Percentiles rank a stretch among this genome's conserved stretches.
Evolutionary conservation across 1,140 invertebrate genomes (phyloP).

Genomic region (Medauroidea extradentata): DNA sequence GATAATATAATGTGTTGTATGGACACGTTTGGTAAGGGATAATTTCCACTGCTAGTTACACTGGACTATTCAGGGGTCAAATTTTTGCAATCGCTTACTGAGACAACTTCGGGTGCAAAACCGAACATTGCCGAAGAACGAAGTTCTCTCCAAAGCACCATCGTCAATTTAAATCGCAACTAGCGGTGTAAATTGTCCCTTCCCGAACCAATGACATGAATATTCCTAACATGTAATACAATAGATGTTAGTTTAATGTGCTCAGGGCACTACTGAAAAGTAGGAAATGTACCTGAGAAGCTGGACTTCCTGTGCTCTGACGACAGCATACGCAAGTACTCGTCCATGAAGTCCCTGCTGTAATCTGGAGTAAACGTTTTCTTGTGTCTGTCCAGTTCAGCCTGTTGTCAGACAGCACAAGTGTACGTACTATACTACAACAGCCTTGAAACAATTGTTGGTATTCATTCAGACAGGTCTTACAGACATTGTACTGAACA

Average conservation of each 20-base stretch:
- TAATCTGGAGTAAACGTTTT: constrained; percentile 55
- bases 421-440: no score
- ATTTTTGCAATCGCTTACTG: background rate
- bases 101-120: no score
- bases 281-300: constrained; percentile 47
- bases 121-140: no score
- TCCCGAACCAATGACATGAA: background rate
- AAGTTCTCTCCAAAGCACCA: background rate
- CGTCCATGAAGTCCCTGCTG: constrained; percentile 80
- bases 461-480: no score
- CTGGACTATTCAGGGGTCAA: background rate
- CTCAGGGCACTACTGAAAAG: no score
- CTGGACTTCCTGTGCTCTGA: constrained; percentile 38
- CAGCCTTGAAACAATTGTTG: no score
- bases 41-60: no score
- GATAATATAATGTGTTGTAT: no score
- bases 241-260: no score
- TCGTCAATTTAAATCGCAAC: background rate
- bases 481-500: no score
- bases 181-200: no score
- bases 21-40: no score
- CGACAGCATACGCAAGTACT: constrained; percentile 65
- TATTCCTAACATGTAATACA: background rate
- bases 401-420: constrained; percentile 32
- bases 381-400: constrained; percentile 71